Evolutionary conservation across 1,140 invertebrate species (phyloP).

Genomic region (Rhopalosiphum maidis): DNA sequence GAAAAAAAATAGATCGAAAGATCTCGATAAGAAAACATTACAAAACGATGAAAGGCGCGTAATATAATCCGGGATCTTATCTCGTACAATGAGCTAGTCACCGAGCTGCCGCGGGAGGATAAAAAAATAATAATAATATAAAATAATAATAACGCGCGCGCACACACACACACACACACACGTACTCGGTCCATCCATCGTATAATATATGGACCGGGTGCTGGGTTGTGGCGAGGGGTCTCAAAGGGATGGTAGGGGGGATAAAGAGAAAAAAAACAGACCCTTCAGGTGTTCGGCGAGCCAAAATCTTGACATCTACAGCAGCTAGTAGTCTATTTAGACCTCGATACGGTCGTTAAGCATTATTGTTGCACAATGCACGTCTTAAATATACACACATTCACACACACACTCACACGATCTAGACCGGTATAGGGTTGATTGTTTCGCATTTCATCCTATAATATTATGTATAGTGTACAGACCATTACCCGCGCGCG

Average conservation of each 20-base stretch:
- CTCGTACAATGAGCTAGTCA: conserved; percentile 44
- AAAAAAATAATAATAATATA: conserved; percentile 38
- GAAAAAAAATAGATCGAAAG: conserved; percentile 44
- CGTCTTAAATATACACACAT: not conserved
- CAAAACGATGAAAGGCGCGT: conserved; percentile 48
- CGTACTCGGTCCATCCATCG: not conserved
- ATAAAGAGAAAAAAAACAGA: not conserved
- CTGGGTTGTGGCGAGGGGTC: too few species aligned
- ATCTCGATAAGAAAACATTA: conserved; percentile 51
- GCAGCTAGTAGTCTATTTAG: not conserved
- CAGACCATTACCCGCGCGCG: not conserved
- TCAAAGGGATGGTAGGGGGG: not conserved
- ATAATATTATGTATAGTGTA: not conserved
- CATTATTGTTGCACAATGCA: conserved; percentile 23
- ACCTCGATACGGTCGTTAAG: conserved; percentile 28
- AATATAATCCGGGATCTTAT: conserved; percentile 53
- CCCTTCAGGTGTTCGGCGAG: conserved; percentile 36
- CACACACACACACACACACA: not conserved
- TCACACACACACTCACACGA: not conserved
- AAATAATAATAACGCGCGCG: conserved; percentile 9
- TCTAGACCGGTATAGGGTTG: conserved; percentile 18
- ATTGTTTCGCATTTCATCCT: conserved; percentile 20
- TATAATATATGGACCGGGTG: not conserved
- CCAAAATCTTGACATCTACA: conserved; percentile 40
- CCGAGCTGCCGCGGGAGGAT: conserved; percentile 9